Evolutionary conservation across 2,888 invertebrate genomes (phyloP), one percentile per base, ranked within the genome.

Genomic region (Chrysolina oricalcia): DNA sequence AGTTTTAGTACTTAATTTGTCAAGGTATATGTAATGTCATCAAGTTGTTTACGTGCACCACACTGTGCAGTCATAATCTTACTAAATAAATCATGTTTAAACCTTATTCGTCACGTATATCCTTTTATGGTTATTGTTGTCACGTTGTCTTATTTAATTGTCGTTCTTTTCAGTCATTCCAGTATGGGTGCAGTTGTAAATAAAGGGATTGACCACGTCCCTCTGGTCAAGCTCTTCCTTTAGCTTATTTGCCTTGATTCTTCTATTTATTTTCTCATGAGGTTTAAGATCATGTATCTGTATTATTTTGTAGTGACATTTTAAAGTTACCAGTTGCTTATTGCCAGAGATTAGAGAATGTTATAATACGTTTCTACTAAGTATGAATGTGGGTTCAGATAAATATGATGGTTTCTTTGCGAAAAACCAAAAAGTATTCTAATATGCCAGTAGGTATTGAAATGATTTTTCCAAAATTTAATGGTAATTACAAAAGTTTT

Each of bases 61-160:
- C n/a, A 5, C 59, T 59, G 59, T n/a, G 23, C 23, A 13, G 53
- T 53, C 53, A 53, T 53, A 53, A 50, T 19, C 23, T 23, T 23
- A 10, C 1, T 4, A 15, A n/a, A 59, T 27, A 59, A 59, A 59
- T 59, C 27, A 59, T 59, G 35, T 59, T n/a, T 27, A 59, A 27
- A 27, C 23, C 27, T 6, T 59, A 27, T 59, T 59, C 59, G 59
- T 59, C 59, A 59, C 59, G 59, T 35, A 59, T 35, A 27, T 27
- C 27, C 19, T 35, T n/a, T 59, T 8, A 59, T 35, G 27, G 35
- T 59, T 59, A 59, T 59, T 59, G 27, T 59, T 35, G 59, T 59
- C 23, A 27, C 35, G n/a, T 15, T 59, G 59, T 59, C 59, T 59
- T n/a, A 59, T 59, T 59, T 59, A 59, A 59, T 59, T 59, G 59